Evolutionary conservation across 1,140 invertebrate genomes (phyloP).

Genomic region (Drosophila nebulosa): DNA sequence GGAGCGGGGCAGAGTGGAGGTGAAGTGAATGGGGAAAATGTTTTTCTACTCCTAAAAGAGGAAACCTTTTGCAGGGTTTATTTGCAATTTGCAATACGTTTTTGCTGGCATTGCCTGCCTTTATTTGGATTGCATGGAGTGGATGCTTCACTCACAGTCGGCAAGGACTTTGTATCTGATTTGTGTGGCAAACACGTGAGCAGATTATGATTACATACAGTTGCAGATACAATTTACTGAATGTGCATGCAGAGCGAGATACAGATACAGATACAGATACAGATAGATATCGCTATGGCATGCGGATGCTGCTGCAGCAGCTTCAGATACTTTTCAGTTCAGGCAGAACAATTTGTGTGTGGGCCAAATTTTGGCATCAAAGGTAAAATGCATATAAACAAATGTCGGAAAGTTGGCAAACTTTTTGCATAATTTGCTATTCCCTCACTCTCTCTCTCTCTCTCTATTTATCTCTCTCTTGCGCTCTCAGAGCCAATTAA

Average conservation of each 20-base stretch:
- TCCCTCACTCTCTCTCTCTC: background rate
- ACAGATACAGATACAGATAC: background rate
- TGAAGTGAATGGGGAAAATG: background rate
- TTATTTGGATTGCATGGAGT: conserved; percentile 6
- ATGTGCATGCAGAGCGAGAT: background rate
- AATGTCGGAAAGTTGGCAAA: conserved; percentile 8
- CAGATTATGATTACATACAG: conserved; percentile 63
- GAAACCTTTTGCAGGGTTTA: conserved; percentile 35
- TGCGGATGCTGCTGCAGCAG: background rate
- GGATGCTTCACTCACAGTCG: conserved; percentile 18
- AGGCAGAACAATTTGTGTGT: conserved; percentile 2
- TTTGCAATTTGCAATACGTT: conserved; percentile 42
- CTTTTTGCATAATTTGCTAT: conserved; percentile 10
- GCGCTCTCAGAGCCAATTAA: conserved; percentile 1
- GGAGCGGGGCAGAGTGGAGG: background rate
- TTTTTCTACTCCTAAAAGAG: background rate
- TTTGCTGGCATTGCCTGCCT: background rate
- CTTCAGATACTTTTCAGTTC: conserved; percentile 7
- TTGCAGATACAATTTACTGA: background rate
- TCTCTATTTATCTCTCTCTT: background rate
- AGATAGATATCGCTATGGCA: background rate
- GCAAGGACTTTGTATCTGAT: conserved; percentile 28
- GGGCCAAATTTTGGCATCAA: conserved; percentile 23
- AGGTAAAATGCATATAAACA: conserved; percentile 5
- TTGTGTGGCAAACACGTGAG: conserved; percentile 48